These are phyloP conservation scores for Meteorus cinctellus DNA, from an alignment of 2,888 invertebrate species.

Conservation along the genomic window DNA sequence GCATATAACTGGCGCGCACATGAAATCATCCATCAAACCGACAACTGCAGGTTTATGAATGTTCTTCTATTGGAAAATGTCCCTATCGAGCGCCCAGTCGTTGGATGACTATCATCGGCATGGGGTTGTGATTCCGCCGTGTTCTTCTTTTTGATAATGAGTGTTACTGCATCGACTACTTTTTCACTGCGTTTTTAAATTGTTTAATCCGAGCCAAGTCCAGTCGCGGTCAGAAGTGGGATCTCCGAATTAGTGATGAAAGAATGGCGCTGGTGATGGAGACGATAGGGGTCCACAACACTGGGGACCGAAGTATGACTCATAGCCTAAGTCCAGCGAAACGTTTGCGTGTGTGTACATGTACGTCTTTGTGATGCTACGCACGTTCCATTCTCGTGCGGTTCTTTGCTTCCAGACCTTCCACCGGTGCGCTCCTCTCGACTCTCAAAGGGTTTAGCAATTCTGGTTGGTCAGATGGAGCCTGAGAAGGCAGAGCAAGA, in stretches of 20 bases:
- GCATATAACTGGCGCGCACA: slow-evolving; percentile 10
- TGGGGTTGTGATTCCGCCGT: no score
- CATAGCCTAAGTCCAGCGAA: slow-evolving; percentile 62
- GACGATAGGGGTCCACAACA: slow-evolving; percentile 52
- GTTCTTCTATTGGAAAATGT: background rate
- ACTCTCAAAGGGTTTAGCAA: slow-evolving; percentile 45
- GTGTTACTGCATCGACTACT: background rate
- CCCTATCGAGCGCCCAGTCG: background rate
- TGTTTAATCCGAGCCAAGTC: background rate
- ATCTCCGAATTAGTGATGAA: slow-evolving; percentile 46
- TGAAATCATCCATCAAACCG: slow-evolving; percentile 17
- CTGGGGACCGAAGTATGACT: slow-evolving; percentile 57
- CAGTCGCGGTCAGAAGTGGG: slow-evolving; percentile 44
- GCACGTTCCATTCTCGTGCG: slow-evolving; percentile 51
- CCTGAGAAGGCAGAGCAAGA: slow-evolving; percentile 9
- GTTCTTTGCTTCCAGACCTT: slow-evolving; percentile 41
- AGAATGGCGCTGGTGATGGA: background rate
- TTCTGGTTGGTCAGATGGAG: slow-evolving; percentile 20
- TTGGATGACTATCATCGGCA: no score
- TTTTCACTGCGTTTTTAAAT: no score
- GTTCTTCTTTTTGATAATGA: background rate
- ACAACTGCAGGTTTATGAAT: background rate
- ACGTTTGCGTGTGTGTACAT: slow-evolving; percentile 51
- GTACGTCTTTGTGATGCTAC: slow-evolving; percentile 57
- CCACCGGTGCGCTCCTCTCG: slow-evolving; percentile 45